Conservation (phyloP, 2,888 invertebrate genomes). For the Furcula furcula region DNA sequence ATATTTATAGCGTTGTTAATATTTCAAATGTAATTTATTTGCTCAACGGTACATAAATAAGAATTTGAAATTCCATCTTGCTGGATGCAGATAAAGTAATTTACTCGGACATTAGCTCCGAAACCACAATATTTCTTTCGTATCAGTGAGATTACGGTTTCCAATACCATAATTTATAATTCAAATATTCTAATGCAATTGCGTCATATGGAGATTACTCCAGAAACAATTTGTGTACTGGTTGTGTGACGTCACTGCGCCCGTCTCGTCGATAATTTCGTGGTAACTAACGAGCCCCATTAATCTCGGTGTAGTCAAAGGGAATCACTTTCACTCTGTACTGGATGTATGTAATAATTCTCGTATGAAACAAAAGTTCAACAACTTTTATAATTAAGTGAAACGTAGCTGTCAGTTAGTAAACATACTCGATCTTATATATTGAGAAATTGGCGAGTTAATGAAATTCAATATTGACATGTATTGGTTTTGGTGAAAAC, state of each 20-base stretch:
- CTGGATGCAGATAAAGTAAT: slow-evolving; percentile 36
- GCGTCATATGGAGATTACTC: slow-evolving; percentile 44
- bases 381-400: slow-evolving; percentile 37
- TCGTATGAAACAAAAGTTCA: slow-evolving; percentile 33
- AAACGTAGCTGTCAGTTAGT: slow-evolving; percentile 19
- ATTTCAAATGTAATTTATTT: slow-evolving; percentile 28
- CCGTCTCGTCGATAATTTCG: slow-evolving; percentile 47
- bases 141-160: slow-evolving; percentile 45
- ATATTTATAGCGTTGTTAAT: slow-evolving; percentile 19
- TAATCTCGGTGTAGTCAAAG: slow-evolving; percentile 51
- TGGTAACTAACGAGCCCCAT: slow-evolving; percentile 41
- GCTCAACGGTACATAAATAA: slow-evolving; percentile 28
- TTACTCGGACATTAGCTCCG: slow-evolving; percentile 36
- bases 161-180: slow-evolving; percentile 48
- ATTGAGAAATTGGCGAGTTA: slow-evolving; percentile 11
- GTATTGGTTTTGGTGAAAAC: neutral
- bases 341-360: slow-evolving; percentile 22
- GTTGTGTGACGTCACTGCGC: slow-evolving; percentile 43
- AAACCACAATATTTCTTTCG: slow-evolving; percentile 51
- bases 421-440: slow-evolving; percentile 8
- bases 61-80: slow-evolving; percentile 31
- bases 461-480: slow-evolving; percentile 1
- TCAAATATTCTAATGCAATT: slow-evolving; percentile 50
- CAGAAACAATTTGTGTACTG: slow-evolving; percentile 34
- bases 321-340: slow-evolving; percentile 61